These are phyloP conservation scores for Brachionus asplanchnoidis DNA, from an alignment of 1,140 invertebrate genomes.

Conservation along the genomic window DNA sequence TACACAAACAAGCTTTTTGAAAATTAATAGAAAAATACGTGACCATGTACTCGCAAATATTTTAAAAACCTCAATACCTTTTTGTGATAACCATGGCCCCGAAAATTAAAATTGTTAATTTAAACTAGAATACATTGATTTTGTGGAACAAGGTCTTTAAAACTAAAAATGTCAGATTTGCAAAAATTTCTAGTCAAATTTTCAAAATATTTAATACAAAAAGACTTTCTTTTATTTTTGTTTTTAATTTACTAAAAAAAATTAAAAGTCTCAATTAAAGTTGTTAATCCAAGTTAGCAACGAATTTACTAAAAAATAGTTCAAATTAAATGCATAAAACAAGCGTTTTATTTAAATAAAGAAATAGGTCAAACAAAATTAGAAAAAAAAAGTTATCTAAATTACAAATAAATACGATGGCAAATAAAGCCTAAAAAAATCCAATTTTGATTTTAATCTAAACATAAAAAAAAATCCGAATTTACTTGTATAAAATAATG, in stretches of 20 bases:
- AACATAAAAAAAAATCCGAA: background rate
- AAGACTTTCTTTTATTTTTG: background rate
- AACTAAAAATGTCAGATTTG: background rate
- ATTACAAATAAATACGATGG: background rate
- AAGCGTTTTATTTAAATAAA: background rate
- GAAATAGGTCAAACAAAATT: background rate
- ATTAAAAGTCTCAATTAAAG: background rate
- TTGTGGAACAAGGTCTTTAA: background rate
- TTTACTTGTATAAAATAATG: background rate
- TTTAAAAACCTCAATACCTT: background rate
- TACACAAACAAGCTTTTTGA: background rate
- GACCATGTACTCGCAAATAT: background rate
- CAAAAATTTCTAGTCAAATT: background rate
- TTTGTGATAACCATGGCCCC: background rate
- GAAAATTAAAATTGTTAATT: background rate
- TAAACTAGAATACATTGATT: background rate
- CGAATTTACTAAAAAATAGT: background rate
- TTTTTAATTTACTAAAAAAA: background rate
- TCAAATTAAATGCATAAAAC: background rate
- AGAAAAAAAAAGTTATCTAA: slow-evolving; percentile 2
- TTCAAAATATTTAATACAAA: background rate
- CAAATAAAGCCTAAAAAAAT: background rate
- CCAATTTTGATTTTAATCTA: background rate
- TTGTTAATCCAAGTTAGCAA: background rate
- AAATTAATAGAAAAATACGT: background rate